Conservation (phyloP, 1,140 invertebrate genomes). For the Heliconius congener region DNA sequence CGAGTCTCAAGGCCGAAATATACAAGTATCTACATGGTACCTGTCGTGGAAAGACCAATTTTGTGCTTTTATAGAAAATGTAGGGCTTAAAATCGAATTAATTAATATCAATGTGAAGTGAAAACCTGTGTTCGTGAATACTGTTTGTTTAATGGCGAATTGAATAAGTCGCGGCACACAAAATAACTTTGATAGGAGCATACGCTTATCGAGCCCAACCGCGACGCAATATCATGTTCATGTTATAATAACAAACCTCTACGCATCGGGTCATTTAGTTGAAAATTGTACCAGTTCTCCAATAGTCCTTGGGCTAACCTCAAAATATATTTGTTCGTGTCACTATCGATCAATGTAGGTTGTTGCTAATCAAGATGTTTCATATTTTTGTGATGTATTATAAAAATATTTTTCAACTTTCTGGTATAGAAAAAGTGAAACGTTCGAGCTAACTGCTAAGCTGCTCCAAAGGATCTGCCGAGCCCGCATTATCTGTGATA, state of each 20-base stretch:
- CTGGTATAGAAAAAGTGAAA: slow-evolving; percentile 70
- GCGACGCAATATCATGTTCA: slow-evolving; percentile 57
- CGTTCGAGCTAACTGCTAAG: slow-evolving; percentile 76
- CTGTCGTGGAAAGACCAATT: slow-evolving; percentile 60
- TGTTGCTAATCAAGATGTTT: slow-evolving; percentile 19
- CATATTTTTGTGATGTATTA: slow-evolving; percentile 27
- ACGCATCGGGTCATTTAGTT: slow-evolving; percentile 33
- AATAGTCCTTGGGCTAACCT: slow-evolving; percentile 73
- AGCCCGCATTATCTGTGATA: slow-evolving; percentile 87
- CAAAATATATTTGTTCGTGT: slow-evolving; percentile 57
- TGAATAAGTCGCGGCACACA: slow-evolving; percentile 33
- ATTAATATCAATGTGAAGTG: slow-evolving; percentile 31
- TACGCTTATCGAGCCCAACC: slow-evolving; percentile 52
- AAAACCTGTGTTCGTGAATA: slow-evolving; percentile 42
- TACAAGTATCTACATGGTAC: slow-evolving; percentile 68
- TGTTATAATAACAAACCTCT: slow-evolving; percentile 45
- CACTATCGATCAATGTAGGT: slow-evolving; percentile 39
- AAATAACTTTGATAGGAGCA: slow-evolving; percentile 41
- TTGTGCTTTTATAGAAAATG: slow-evolving; percentile 56
- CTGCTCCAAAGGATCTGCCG: slow-evolving; percentile 76
- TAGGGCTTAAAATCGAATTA: slow-evolving; percentile 44
- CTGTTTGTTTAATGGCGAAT: slow-evolving; percentile 37
- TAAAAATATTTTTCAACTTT: slow-evolving; percentile 35
- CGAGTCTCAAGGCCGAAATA: slow-evolving; percentile 80
- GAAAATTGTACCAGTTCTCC: slow-evolving; percentile 32